Percentiles rank a stretch among this genome's conserved stretches.
These are phyloP conservation scores for Papilio helenus DNA, from an alignment of 1,140 invertebrate genomes.

Conservation along the genomic window DNA sequence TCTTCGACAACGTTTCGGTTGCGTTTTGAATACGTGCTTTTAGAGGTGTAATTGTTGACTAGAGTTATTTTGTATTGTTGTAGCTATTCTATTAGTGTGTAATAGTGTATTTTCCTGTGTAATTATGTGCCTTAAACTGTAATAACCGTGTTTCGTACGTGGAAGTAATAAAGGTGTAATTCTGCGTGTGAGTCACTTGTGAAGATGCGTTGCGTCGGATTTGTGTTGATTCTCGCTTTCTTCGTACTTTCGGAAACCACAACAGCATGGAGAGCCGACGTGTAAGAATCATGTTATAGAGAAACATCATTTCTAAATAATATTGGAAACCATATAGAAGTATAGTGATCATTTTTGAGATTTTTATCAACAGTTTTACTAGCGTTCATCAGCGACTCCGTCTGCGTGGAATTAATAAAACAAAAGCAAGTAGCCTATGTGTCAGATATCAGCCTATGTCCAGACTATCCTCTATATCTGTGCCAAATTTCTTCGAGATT, in stretches of 20 bases:
- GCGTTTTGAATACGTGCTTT: slow-evolving; percentile 46
- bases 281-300: slow-evolving; percentile 31
- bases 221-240: slow-evolving; percentile 57
- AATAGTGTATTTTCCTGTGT: slow-evolving; percentile 54
- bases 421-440: too few relatives aligned
- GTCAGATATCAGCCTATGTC: too few relatives aligned
- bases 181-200: slow-evolving; percentile 62
- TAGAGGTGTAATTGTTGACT: slow-evolving; percentile 50
- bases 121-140: slow-evolving; percentile 77
- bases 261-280: slow-evolving; percentile 67
- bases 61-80: slow-evolving; percentile 36
- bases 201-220: slow-evolving; percentile 64
- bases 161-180: slow-evolving; percentile 44
- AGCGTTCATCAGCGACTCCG: too few relatives aligned
- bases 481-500: too few relatives aligned
- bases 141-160: slow-evolving; percentile 53
- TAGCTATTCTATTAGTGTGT: slow-evolving; percentile 46
- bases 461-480: too few relatives aligned
- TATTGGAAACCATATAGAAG: not conserved
- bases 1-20: slow-evolving; percentile 64
- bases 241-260: slow-evolving; percentile 62
- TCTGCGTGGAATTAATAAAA: too few relatives aligned
- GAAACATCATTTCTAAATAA: not conserved
- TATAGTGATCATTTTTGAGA: too few relatives aligned
- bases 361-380: too few relatives aligned